These are phyloP conservation scores for Philypnodon macrostomus DNA, from an alignment of 2,797 vertebrate species.

Conservation along the genomic window DNA sequence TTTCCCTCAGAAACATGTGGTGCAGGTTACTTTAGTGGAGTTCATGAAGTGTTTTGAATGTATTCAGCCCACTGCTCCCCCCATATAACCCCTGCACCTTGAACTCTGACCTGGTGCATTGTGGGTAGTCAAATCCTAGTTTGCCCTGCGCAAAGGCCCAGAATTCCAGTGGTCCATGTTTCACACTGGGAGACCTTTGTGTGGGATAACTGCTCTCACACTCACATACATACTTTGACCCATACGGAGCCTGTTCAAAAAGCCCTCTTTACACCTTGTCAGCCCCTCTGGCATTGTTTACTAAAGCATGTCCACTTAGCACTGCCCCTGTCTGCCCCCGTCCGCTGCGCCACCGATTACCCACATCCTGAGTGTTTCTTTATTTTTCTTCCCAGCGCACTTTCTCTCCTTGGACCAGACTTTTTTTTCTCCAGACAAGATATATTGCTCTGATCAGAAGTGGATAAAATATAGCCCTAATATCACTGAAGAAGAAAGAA, in stretches of 20 bases:
- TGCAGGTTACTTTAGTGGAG: slow-evolving; percentile 8
- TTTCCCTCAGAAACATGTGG: no score
- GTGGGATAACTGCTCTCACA: slow-evolving; percentile 30
- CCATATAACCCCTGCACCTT: slow-evolving; percentile 42
- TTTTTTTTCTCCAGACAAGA: slow-evolving; percentile 9
- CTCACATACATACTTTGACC: slow-evolving; percentile 24
- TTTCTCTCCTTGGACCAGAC: slow-evolving; percentile 35
- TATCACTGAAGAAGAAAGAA: no score
- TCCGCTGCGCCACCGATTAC: slow-evolving; percentile 62
- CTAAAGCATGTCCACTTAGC: slow-evolving; percentile 70
- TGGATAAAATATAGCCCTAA: no score
- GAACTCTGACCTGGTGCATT: slow-evolving; percentile 59
- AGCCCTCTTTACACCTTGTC: slow-evolving; percentile 65
- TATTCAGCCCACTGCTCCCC: slow-evolving; percentile 25
- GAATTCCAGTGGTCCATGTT: slow-evolving; percentile 61
- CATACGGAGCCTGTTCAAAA: slow-evolving; percentile 43
- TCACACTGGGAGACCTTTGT: slow-evolving; percentile 53
- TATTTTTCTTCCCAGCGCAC: slow-evolving; percentile 27
- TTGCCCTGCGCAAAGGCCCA: slow-evolving; percentile 39
- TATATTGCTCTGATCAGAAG: no score
- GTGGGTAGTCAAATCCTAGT: slow-evolving; percentile 55
- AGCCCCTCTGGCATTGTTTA: slow-evolving; percentile 68
- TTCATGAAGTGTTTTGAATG: slow-evolving; percentile 31
- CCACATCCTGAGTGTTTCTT: slow-evolving; percentile 65
- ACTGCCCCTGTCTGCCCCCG: slow-evolving; percentile 58